A percentile compares a stretch with the other conserved stretches of the same genome.
Evolutionary conservation across 2,113 vertebrate species (phyloP).

Genomic region (Amphilophus citrinellus): DNA sequence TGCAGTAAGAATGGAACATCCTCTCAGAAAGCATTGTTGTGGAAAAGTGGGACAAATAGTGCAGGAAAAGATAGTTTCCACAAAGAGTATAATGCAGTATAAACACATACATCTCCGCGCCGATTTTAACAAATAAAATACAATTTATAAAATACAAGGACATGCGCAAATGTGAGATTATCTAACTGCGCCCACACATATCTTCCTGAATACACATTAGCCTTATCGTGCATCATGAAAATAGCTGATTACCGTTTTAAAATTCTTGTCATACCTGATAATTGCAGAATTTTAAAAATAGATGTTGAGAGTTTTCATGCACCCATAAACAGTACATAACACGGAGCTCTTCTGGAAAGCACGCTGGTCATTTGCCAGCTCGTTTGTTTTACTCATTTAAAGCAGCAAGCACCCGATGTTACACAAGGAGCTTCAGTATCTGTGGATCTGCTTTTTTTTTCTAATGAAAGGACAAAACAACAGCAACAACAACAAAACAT

Average conservation of each 20-base stretch:
- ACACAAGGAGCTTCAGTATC: neutral
- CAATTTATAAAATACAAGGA: neutral
- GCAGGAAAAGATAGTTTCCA: neutral
- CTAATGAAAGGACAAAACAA: neutral
- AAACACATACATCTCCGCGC: neutral
- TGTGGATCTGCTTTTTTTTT: too few relatives aligned
- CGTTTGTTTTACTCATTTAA: neutral
- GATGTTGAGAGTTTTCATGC: neutral
- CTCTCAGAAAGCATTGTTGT: neutral
- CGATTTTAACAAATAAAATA: neutral
- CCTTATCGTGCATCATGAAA: neutral
- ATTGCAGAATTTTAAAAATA: neutral
- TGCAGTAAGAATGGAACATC: neutral
- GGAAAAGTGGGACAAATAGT: neutral
- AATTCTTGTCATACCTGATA: neutral
- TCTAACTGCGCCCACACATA: neutral
- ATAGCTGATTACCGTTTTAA: neutral
- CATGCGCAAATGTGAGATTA: neutral
- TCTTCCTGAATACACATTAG: neutral
- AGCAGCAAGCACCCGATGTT: neutral
- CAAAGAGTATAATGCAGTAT: neutral
- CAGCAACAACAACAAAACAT: neutral
- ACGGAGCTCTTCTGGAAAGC: conserved; percentile 3
- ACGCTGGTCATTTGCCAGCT: neutral
- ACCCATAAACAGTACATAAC: neutral